Percentiles rank a stretch among this genome's conserved stretches.
Evolutionary conservation across 2,113 vertebrate species (phyloP).

Genomic region (Scolopax mira): DNA sequence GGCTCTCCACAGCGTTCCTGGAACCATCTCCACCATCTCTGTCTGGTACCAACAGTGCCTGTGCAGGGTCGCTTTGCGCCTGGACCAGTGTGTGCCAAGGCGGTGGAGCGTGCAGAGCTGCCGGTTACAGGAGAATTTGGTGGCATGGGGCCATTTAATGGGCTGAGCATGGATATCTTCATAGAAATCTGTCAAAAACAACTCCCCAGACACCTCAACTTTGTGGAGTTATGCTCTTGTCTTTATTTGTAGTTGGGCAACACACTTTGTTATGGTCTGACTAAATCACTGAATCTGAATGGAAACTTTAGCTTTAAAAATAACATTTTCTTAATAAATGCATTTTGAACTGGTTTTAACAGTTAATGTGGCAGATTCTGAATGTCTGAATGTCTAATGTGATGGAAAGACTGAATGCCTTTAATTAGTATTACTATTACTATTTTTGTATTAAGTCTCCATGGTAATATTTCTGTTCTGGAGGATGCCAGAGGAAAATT

Average conservation of each 20-base stretch:
- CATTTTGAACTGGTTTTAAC: background rate
- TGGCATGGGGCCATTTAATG: background rate
- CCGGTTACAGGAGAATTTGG: background rate
- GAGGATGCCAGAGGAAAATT: background rate
- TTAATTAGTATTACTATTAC: background rate
- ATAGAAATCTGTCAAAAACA: background rate
- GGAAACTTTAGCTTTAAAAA: background rate
- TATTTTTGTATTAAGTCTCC: background rate
- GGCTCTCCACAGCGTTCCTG: background rate
- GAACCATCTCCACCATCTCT: background rate
- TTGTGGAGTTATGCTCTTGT: background rate
- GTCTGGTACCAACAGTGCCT: rapidly evolving
- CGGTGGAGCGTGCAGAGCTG: background rate
- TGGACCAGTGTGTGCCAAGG: background rate
- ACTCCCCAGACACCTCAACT: background rate
- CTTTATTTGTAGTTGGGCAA: background rate
- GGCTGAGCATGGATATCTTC: background rate
- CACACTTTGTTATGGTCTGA: background rate
- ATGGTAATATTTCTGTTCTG: background rate
- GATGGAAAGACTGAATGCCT: background rate
- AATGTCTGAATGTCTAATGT: background rate
- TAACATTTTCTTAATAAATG: background rate
- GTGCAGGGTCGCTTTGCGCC: background rate
- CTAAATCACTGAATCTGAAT: background rate
- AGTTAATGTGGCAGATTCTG: background rate